phyloP scores from a whole-genome alignment of 2,888 invertebrate species.

The Steromphala cineraria region DNA sequence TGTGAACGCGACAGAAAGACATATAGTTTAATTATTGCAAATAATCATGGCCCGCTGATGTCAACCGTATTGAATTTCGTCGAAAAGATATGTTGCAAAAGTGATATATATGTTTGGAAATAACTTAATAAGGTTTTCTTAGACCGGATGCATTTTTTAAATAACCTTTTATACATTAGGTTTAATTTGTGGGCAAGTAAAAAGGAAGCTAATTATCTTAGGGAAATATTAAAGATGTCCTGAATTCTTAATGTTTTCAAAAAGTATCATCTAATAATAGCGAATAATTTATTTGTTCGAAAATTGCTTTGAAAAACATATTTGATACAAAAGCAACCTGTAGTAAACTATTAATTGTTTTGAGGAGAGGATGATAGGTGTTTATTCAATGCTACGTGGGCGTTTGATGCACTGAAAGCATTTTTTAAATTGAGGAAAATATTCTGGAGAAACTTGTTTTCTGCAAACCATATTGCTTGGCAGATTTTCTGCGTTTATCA shows the following conservation, averaged over 20 bases:
- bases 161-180: neutral
- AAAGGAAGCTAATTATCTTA: neutral
- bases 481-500: too few species aligned
- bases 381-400: too few species aligned
- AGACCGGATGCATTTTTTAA: neutral
- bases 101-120: neutral
- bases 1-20: neutral
- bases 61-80: constrained; percentile 11
- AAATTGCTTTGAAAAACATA: too few species aligned
- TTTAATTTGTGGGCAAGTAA: neutral
- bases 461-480: too few species aligned
- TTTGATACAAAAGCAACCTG: too few species aligned
- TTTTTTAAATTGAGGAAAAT: too few species aligned
- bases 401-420: too few species aligned
- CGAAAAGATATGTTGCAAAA: neutral
- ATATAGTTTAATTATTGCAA: constrained; percentile 9
- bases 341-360: too few species aligned
- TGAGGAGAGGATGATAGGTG: too few species aligned
- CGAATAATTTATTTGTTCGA: too few species aligned
- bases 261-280: too few species aligned
- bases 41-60: neutral
- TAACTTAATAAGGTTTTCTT: neutral
- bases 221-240: neutral
- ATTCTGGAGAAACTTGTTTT: too few species aligned
- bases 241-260: neutral